These are phyloP conservation scores for Lycocorax pyrrhopterus DNA, from an alignment of 2,113 vertebrate genomes.

Conservation along the genomic window DNA sequence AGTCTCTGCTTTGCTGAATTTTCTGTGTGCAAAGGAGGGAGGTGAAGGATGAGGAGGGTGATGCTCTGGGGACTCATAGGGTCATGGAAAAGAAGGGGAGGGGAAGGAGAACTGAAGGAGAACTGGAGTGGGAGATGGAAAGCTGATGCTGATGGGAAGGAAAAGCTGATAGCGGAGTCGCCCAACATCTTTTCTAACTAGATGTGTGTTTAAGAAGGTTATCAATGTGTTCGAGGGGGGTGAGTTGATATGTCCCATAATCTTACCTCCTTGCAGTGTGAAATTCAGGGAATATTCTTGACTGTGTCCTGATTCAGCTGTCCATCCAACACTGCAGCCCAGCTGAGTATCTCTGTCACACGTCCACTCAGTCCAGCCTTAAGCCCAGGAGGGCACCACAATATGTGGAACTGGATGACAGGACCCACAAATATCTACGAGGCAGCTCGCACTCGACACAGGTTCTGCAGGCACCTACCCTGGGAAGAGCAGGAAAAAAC, in stretches of 20 bases:
- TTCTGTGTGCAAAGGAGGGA: neutral
- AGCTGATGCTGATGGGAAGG: neutral
- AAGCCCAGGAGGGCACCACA: neutral
- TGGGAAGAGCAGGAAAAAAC: neutral
- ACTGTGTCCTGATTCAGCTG: neutral
- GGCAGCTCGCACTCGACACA: rapidly evolving
- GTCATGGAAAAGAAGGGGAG: neutral
- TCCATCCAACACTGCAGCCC: neutral
- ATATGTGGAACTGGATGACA: neutral
- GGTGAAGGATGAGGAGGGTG: neutral
- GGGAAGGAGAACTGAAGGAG: neutral
- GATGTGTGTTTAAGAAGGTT: neutral
- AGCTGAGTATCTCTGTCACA: neutral
- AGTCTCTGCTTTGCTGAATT: neutral
- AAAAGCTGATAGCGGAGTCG: neutral
- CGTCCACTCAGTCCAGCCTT: neutral
- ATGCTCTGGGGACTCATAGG: neutral
- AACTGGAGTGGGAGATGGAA: neutral
- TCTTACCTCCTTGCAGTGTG: neutral
- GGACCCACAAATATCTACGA: neutral
- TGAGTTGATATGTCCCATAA: neutral
- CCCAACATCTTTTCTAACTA: neutral
- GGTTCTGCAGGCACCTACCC: rapidly evolving
- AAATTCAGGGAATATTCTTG: neutral
- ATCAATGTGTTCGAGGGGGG: neutral